phyloP scores from a whole-genome alignment of 2,113 vertebrate species.

The Eptatretus burgeri region DNA sequence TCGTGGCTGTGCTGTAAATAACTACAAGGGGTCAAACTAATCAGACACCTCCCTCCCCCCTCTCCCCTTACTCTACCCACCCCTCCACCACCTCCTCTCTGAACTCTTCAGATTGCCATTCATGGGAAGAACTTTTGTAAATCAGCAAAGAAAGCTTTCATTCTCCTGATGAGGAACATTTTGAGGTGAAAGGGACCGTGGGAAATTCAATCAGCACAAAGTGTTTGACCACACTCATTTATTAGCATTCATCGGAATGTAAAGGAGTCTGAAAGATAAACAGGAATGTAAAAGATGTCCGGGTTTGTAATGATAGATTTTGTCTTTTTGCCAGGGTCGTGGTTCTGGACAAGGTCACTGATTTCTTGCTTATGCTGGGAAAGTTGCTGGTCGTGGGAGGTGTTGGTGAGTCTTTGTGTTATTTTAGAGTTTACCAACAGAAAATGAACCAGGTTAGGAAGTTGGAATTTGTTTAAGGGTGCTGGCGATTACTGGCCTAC shows the following conservation, averaged over 20 bases:
- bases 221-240: not conserved
- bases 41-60: too few relatives aligned
- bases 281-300: not conserved
- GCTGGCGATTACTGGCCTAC: too few relatives aligned
- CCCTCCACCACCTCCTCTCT: too few relatives aligned
- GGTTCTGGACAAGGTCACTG: slow-evolving; percentile 67
- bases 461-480: too few relatives aligned
- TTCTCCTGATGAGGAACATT: slow-evolving; percentile 65
- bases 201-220: not conserved
- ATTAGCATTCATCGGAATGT: not conserved
- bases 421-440: too few relatives aligned
- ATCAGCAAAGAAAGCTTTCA: slow-evolving; percentile 63
- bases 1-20: too few relatives aligned
- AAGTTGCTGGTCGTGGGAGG: slow-evolving; percentile 59
- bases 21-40: too few relatives aligned
- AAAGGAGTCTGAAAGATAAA: not conserved
- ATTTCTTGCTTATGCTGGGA: slow-evolving; percentile 61
- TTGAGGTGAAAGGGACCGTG: slow-evolving; percentile 27
- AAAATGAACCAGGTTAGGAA: too few relatives aligned
- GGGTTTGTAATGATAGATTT: slow-evolving; percentile 12
- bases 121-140: slow-evolving; percentile 76
- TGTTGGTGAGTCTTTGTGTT: slow-evolving; percentile 31
- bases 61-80: too few relatives aligned
- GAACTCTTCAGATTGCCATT: slow-evolving; percentile 40
- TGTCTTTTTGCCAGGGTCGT: slow-evolving; percentile 31